Evolutionary conservation across 2,797 vertebrate species (phyloP).

Genomic region (Coregonus sp.): DNA sequence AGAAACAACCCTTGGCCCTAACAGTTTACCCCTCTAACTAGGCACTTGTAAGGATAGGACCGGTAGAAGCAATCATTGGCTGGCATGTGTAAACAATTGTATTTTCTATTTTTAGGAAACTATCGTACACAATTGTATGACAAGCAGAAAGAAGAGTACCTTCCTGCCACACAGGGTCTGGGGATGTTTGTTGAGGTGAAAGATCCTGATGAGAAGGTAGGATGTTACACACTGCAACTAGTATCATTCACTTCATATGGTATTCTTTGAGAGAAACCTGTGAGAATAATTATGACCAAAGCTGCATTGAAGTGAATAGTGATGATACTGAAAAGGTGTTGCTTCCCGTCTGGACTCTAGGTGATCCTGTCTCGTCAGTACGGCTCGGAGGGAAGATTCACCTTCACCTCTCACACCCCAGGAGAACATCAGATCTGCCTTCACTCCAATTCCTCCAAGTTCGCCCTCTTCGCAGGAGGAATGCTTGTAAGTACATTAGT

Average conservation of each 20-base stretch:
- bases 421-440: conserved; percentile 93
- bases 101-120: conserved; percentile 73
- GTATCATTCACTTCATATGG: neutral
- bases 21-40: neutral
- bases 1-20: neutral
- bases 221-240: neutral
- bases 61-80: neutral
- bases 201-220: conserved; percentile 91
- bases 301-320: too few species aligned
- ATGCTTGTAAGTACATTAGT: conserved; percentile 82
- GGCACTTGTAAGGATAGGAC: neutral
- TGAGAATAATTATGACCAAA: neutral
- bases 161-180: conserved; percentile 89
- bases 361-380: conserved; percentile 89
- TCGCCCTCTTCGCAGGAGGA: conserved; percentile 91
- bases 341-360: conserved; percentile 55
- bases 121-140: conserved; percentile 92
- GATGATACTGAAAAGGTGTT: neutral
- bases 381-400: conserved; percentile 88
- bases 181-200: conserved; percentile 95
- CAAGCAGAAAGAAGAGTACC: conserved; percentile 86
- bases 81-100: neutral
- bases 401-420: conserved; percentile 89
- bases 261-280: neutral
- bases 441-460: conserved; percentile 93